Evolutionary conservation across 2,888 invertebrate species (phyloP).

Genomic region (Adineta ricciae): DNA sequence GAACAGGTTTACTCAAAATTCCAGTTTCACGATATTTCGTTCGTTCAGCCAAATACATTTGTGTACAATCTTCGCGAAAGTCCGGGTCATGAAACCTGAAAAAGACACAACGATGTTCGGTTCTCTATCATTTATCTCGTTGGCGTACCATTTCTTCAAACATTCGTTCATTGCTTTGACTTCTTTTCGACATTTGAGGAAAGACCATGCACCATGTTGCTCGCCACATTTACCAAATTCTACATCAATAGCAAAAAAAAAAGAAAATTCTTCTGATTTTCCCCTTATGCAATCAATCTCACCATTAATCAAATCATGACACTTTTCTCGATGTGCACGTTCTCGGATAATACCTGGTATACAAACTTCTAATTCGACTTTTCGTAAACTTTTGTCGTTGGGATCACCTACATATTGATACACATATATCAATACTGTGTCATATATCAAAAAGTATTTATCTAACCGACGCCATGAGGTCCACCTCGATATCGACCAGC

Average conservation of each 20-base stretch:
- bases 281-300: too few relatives aligned
- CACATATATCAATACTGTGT: background rate
- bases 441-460: background rate
- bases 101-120: too few relatives aligned
- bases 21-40: constrained; percentile 28
- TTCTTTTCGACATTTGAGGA: constrained; percentile 28
- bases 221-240: constrained; percentile 32
- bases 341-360: constrained; percentile 80
- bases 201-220: constrained; percentile 21
- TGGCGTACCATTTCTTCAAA: constrained; percentile 19
- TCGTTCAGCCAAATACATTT: constrained; percentile 28
- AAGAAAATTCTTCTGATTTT: background rate
- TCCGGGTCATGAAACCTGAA: constrained; percentile 26
- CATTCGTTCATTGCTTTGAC: constrained; percentile 29
- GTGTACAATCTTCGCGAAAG: constrained; percentile 32
- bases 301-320: constrained; percentile 63
- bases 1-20: background rate
- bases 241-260: background rate
- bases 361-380: constrained; percentile 74
- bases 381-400: constrained; percentile 67
- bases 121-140: background rate
- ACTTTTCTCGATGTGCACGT: constrained; percentile 68
- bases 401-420: constrained; percentile 65
- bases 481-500: background rate
- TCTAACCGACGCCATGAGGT: constrained; percentile 6